Conservation (phyloP, 2,113 vertebrate genomes). For the Esox niger region DNA sequence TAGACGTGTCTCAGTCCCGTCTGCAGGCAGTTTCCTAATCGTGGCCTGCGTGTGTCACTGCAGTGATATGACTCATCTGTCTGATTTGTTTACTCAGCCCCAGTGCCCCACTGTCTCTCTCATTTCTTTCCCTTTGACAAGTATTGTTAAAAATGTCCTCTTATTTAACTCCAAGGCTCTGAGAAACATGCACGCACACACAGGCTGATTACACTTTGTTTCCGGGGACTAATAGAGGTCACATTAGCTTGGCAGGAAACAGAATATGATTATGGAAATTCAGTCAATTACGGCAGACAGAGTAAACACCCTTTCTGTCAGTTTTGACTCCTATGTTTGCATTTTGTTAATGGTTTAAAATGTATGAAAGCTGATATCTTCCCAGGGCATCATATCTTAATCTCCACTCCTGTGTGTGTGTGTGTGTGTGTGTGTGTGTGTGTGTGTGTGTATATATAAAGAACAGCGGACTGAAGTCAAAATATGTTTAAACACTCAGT, state of each 20-base stretch:
- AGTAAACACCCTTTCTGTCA: conserved; percentile 54
- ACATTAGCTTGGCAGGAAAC: conserved; percentile 62
- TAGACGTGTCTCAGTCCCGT: no score
- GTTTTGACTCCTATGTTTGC: conserved; percentile 42
- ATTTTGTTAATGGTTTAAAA: conserved; percentile 24
- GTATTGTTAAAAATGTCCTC: no score
- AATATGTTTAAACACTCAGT: no score
- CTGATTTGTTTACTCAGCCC: not conserved
- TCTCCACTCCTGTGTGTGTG: conserved; percentile 16
- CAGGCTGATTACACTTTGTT: conserved; percentile 37
- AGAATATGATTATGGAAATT: conserved; percentile 61
- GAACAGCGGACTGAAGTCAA: no score
- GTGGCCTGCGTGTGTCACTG: no score
- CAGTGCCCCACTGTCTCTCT: not conserved
- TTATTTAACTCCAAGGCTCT: conserved; percentile 18
- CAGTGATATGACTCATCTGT: not conserved
- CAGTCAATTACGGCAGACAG: conserved; percentile 51
- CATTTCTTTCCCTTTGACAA: not conserved
- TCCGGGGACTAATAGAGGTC: conserved; percentile 61
- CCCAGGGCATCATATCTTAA: conserved; percentile 38
- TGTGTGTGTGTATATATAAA: not conserved
- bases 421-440: conserved; percentile 5
- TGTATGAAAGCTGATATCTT: conserved; percentile 28
- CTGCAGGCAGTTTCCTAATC: no score
- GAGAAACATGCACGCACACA: conserved; percentile 2